phyloP scores from a whole-genome alignment of 2,113 vertebrate genomes.

The Anoplopoma fimbria region DNA sequence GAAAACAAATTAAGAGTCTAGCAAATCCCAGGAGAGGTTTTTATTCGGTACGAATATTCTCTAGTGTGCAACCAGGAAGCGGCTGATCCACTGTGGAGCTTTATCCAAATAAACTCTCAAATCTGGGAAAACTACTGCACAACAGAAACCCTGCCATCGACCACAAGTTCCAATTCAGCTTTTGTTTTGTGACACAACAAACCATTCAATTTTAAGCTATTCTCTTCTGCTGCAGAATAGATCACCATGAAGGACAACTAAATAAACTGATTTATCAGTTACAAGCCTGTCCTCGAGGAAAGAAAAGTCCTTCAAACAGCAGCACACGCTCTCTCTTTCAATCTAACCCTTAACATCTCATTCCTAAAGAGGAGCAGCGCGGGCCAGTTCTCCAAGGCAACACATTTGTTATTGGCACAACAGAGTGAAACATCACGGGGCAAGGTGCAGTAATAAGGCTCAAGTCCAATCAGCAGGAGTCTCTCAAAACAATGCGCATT shows the following conservation, averaged over 20 bases:
- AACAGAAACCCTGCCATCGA: constrained; percentile 16
- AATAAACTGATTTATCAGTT: constrained; percentile 26
- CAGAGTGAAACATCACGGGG: constrained; percentile 54
- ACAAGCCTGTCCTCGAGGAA: constrained; percentile 9
- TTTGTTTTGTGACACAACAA: constrained; percentile 33
- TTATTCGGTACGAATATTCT: constrained; percentile 61
- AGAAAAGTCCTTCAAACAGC: constrained; percentile 12
- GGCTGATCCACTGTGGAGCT: constrained; percentile 35
- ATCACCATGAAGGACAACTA: neutral
- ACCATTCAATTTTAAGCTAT: neutral
- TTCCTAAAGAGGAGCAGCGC: constrained; percentile 61
- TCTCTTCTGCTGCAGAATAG: neutral
- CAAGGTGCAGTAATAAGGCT: constrained; percentile 26
- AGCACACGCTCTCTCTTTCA: constrained; percentile 18
- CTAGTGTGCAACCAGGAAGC: constrained; percentile 63
- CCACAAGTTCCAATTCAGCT: constrained; percentile 17
- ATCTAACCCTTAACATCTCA: constrained; percentile 34
- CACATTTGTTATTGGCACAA: constrained; percentile 69
- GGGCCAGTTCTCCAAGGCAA: constrained; percentile 71
- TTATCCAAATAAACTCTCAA: constrained; percentile 63
- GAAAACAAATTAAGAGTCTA: constrained; percentile 19
- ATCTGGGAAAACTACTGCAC: constrained; percentile 49
- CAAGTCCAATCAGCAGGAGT: constrained; percentile 26
- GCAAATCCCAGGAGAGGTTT: constrained; percentile 39
- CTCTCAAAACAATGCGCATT: constrained; percentile 6